phyloP scores from a whole-genome alignment of 2,113 vertebrate genomes.

The Gallinago paraguaiae region DNA sequence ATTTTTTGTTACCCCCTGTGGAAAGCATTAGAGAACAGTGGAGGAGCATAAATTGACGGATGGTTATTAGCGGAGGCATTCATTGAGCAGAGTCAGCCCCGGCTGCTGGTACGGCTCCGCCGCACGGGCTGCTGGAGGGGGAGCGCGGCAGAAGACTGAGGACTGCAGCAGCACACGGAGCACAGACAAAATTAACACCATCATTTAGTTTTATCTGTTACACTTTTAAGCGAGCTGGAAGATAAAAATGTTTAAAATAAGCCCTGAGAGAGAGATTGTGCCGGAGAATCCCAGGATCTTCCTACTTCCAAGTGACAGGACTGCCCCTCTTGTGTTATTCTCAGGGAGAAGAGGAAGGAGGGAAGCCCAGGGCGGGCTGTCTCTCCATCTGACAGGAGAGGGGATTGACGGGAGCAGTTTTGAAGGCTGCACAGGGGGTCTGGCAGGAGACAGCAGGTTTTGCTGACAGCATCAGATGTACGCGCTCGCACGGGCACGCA shows the following conservation, averaged over 20 bases:
- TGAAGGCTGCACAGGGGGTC: slow-evolving; percentile 49
- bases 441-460: slow-evolving; percentile 28
- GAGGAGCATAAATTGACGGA: slow-evolving; percentile 10
- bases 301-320: slow-evolving; percentile 13
- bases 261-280: not conserved
- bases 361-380: not conserved
- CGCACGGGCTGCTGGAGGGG: not conserved
- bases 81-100: not conserved
- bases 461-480: slow-evolving; percentile 43
- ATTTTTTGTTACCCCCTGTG: slow-evolving; percentile 4
- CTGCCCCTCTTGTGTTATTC: not conserved
- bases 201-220: slow-evolving; percentile 65
- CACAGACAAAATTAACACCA: slow-evolving; percentile 62
- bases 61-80: not conserved
- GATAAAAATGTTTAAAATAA: slow-evolving; percentile 47
- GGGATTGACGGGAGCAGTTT: slow-evolving; percentile 9
- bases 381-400: slow-evolving; percentile 33
- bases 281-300: not conserved
- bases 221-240: slow-evolving; percentile 36
- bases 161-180: slow-evolving; percentile 33
- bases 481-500: not conserved
- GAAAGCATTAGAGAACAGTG: not conserved
- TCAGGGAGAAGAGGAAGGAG: not conserved
- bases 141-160: slow-evolving; percentile 22
- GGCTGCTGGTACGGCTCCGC: not conserved